Conservation (phyloP, 2,888 invertebrate genomes). For the Pilophorus perplexus region DNA sequence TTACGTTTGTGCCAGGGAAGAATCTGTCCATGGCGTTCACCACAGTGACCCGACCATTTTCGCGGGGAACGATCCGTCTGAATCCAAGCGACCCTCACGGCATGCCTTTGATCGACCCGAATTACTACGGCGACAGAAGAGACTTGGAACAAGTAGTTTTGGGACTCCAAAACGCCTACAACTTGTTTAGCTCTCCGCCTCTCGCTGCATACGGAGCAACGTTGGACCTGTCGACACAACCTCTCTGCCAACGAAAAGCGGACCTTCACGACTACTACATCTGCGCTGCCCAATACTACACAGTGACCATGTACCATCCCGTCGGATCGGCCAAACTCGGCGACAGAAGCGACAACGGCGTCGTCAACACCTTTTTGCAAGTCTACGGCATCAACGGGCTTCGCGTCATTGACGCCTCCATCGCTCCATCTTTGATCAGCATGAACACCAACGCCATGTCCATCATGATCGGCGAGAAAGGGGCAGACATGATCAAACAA, state of each 20-base stretch:
- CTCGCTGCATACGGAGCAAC: slow-evolving; percentile 60
- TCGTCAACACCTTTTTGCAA: slow-evolving; percentile 58
- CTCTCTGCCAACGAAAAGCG: slow-evolving; percentile 60
- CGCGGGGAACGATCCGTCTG: slow-evolving; percentile 63
- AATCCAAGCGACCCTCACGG: slow-evolving; percentile 62
- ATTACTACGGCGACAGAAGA: slow-evolving; percentile 63
- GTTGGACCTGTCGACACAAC: neutral
- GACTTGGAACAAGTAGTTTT: slow-evolving; percentile 64
- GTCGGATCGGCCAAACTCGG: slow-evolving; percentile 73
- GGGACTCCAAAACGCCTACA: slow-evolving; percentile 59
- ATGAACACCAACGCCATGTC: slow-evolving; percentile 70
- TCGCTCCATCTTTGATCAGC: slow-evolving; percentile 66
- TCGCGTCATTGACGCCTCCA: slow-evolving; percentile 67
- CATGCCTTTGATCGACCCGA: slow-evolving; percentile 64
- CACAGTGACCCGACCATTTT: slow-evolving; percentile 56
- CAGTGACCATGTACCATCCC: slow-evolving; percentile 65
- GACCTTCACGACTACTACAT: slow-evolving; percentile 61
- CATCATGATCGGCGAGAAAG: slow-evolving; percentile 70
- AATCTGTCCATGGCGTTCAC: neutral
- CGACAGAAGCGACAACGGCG: slow-evolving; percentile 61
- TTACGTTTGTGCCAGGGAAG: neutral
- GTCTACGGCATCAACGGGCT: slow-evolving; percentile 62
- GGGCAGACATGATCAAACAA: slow-evolving; percentile 62
- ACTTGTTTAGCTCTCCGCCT: slow-evolving; percentile 60
- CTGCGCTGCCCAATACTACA: slow-evolving; percentile 63